Conservation (phyloP, 1,140 invertebrate genomes). For the Hyles euphorbiae region DNA sequence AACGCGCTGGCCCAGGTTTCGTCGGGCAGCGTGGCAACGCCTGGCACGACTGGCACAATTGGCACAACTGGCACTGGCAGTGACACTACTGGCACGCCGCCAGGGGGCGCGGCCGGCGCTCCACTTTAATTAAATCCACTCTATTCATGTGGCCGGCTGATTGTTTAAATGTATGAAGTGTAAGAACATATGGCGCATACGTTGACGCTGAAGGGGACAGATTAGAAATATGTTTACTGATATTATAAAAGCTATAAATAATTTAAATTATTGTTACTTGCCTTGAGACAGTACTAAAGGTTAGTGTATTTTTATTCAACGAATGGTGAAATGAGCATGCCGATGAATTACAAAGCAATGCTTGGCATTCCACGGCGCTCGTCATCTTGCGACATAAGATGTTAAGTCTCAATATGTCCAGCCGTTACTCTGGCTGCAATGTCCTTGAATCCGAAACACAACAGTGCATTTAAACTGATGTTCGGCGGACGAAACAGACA, state of each 20-base stretch:
- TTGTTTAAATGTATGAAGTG: conserved; percentile 2
- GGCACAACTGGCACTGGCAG: conserved; percentile 1
- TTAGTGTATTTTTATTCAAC: no score
- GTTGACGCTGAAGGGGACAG: neutral
- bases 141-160: conserved; percentile 2
- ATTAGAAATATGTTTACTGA: no score
- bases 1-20: neutral
- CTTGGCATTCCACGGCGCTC: no score
- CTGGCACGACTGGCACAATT: neutral
- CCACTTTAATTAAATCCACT: conserved; percentile 11
- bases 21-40: neutral
- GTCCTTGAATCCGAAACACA: no score
- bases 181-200: neutral
- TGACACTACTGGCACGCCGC: conserved; percentile 3
- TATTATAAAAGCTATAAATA: no score
- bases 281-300: no score
- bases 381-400: no score
- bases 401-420: no score
- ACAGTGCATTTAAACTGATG: no score
- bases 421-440: no score
- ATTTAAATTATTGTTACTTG: neutral
- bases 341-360: neutral
- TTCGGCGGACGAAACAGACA: no score
- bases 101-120: neutral
- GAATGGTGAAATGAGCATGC: neutral